phyloP scores from a whole-genome alignment of 2,888 invertebrate genomes.

The Stegophylla sp. region DNA sequence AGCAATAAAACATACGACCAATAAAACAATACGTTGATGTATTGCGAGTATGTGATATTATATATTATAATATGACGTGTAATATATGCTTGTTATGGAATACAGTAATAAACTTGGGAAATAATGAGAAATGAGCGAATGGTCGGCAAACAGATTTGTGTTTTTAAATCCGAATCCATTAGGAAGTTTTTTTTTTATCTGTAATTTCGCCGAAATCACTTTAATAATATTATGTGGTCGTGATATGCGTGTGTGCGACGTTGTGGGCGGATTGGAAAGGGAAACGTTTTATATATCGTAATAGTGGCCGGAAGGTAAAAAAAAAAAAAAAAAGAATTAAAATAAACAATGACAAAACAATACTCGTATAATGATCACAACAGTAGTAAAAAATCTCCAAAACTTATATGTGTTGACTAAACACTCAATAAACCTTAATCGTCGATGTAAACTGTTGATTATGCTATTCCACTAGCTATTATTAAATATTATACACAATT shows the following conservation, averaged over 20 bases:
- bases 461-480: too few species aligned
- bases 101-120: too few species aligned
- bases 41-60: too few species aligned
- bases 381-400: not conserved
- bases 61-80: too few species aligned
- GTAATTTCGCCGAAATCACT: too few species aligned
- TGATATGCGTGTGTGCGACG: not conserved
- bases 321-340: not conserved
- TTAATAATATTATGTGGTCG: not conserved
- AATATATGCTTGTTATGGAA: too few species aligned
- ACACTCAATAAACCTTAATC: not conserved
- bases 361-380: not conserved
- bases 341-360: not conserved
- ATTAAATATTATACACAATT: too few species aligned
- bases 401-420: not conserved
- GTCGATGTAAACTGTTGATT: not conserved
- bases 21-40: too few species aligned
- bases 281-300: not conserved
- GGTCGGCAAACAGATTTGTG: too few species aligned
- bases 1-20: not conserved
- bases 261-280: conserved; percentile 11
- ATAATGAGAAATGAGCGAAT: too few species aligned
- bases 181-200: too few species aligned
- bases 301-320: conserved; percentile 11
- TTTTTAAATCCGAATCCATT: too few species aligned